Evolutionary conservation across 2,113 vertebrate genomes (phyloP), one percentile per base, ranked within the genome.

Genomic region (Elephantulus edwardii): DNA sequence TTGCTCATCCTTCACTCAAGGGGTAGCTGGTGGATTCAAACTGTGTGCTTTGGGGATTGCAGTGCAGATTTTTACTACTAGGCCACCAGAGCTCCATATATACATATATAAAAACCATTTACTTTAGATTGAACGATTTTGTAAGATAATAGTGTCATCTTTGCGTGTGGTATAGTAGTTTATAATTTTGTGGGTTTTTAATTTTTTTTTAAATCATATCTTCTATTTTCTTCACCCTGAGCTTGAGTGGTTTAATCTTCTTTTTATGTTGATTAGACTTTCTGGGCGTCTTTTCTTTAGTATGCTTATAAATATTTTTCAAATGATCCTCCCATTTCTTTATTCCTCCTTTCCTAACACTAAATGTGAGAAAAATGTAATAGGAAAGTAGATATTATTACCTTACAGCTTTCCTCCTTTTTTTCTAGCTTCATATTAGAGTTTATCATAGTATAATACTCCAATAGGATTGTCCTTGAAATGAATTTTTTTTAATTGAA

Each of bases 401-500:
- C 44, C 19, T 11, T 62, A 33, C 30, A 24, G 46, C 52, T 48
- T 17, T 79, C 88, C 60, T 60, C 8, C 33, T 60, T 44, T 83
- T n/a, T 58, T 79, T 33, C 24, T 9, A 76, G 79, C n/a, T n/a
- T n/a, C n/a, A 42, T 40, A 85, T 66, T 76, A 78, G 38, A 86
- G 38, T 52, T 91, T 80, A 79, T 58, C 82, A 6, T 16, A 30
- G n/a, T 80, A 42, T 2, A 38, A 19, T 17, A 75, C 22, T 3
- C 33, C 56, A 68, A 28, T 44, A 91, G 40, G 54, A 62, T 83
- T 91, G 70, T 76, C 33, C 82, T 90, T 33, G 58, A 83, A 92
- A 82, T 74, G 48, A 44, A 90, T 94, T 90, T 93, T 88, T 85
- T 88, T 83, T 91, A 92, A 76, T 66, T 84, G 88, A 83, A 50